A percentile compares a stretch with the other conserved stretches of the same genome.
phyloP scores from a whole-genome alignment of 2,797 vertebrate species.

The Rachycentron canadum region DNA sequence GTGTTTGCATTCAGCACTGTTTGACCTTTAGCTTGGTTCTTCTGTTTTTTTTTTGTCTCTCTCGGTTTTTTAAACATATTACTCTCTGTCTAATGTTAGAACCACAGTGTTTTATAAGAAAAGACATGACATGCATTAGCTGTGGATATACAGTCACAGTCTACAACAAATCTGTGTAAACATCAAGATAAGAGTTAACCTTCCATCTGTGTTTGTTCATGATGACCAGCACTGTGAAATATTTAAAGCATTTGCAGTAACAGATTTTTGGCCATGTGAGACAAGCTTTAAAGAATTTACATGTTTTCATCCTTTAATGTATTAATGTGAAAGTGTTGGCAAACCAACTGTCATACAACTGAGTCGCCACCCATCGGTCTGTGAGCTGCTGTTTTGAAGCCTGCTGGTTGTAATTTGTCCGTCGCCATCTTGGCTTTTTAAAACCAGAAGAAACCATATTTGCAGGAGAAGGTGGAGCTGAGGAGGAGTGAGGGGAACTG shows the following conservation, averaged over 20 bases:
- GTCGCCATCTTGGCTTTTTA: too few relatives aligned
- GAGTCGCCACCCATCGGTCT: too few relatives aligned
- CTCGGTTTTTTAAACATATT: conserved; percentile 8
- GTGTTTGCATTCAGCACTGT: conserved; percentile 62
- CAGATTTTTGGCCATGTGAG: background rate
- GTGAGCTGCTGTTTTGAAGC: too few relatives aligned
- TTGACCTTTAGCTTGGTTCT: conserved; percentile 53
- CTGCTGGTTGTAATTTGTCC: too few relatives aligned
- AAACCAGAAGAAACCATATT: too few relatives aligned
- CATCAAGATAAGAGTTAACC: background rate
- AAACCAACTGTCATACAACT: too few relatives aligned
- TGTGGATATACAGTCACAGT: background rate
- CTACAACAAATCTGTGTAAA: background rate
- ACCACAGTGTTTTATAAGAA: background rate
- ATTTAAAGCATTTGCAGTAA: background rate
- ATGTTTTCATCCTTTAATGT: background rate
- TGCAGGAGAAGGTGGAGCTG: too few relatives aligned
- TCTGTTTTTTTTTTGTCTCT: conserved; percentile 4
- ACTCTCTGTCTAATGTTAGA: background rate
- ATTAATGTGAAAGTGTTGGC: background rate
- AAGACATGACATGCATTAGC: background rate
- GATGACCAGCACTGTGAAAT: background rate
- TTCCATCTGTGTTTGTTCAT: background rate
- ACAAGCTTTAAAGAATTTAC: background rate
- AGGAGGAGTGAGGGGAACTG: too few relatives aligned